Conservation (phyloP, 1,140 invertebrate genomes). For the Hesperophylax magnus region DNA sequence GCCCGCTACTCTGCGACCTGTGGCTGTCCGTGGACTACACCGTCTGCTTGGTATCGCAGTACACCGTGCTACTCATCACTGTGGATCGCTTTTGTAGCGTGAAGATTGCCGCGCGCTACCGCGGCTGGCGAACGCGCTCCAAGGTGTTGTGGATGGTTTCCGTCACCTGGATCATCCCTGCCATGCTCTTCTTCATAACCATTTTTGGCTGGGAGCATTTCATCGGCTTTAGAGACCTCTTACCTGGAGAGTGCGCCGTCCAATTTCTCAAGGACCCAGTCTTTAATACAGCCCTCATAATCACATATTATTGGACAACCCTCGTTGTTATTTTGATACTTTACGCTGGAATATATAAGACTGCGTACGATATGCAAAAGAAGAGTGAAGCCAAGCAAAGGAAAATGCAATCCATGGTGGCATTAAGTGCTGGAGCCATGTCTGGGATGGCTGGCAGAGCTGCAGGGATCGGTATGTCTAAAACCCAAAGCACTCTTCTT, state of each 20-base stretch:
- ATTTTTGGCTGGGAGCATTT: conserved; percentile 99
- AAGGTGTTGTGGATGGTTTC: conserved; percentile 94
- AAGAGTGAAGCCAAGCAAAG: conserved; percentile 96
- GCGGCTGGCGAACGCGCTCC: conserved; percentile 96
- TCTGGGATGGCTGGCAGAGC: conserved; percentile 90
- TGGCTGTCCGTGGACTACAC: conserved; percentile 99
- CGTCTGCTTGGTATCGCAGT: conserved; percentile 98
- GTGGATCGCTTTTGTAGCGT: conserved; percentile 99
- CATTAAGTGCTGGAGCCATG: conserved; percentile 88
- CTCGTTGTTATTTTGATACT: conserved; percentile 93
- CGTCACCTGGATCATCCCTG: conserved; percentile 98
- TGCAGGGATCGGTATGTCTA: conserved; percentile 86
- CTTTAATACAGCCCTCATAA: conserved; percentile 98
- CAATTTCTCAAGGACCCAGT: conserved; percentile 98
- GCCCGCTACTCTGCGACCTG: conserved; percentile 95
- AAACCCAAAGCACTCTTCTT: conserved; percentile 80
- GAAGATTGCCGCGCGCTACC: conserved; percentile 97
- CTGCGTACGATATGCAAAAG: conserved; percentile 97
- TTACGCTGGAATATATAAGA: conserved; percentile 98
- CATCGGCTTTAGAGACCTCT: conserved; percentile 90
- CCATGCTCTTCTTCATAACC: conserved; percentile 96
- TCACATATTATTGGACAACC: conserved; percentile 98
- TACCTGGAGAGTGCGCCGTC: conserved; percentile 93
- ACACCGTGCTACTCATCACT: conserved; percentile 98
- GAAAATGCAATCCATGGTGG: conserved; percentile 95